phyloP scores from a whole-genome alignment of 2,888 invertebrate species.

The Gasteruption jaculator region DNA sequence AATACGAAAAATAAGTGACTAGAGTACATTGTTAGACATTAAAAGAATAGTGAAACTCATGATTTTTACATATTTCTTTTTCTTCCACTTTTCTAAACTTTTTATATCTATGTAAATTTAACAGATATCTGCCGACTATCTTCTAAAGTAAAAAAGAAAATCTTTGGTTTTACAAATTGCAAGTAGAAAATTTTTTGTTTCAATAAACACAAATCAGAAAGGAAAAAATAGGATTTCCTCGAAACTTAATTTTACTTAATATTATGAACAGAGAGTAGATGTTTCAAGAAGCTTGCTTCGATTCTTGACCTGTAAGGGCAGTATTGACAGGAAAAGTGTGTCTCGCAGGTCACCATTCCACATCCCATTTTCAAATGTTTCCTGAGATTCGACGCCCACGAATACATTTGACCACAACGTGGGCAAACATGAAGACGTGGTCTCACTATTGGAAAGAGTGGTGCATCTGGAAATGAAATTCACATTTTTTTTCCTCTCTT shows the following conservation, averaged over 20 bases:
- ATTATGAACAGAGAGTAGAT: slow-evolving; percentile 48
- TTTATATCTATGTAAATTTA: slow-evolving; percentile 10
- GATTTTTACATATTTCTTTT: too few species aligned
- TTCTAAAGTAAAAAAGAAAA: slow-evolving; percentile 2
- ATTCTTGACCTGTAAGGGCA: slow-evolving; percentile 52
- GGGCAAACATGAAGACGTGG: slow-evolving; percentile 48
- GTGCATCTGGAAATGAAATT: slow-evolving; percentile 44
- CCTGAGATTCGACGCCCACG: slow-evolving; percentile 49
- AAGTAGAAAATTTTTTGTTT: too few species aligned
- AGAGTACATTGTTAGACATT: too few species aligned
- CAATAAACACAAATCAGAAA: too few species aligned
- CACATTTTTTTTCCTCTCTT: too few species aligned
- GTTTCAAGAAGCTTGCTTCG: slow-evolving; percentile 48
- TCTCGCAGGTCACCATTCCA: slow-evolving; percentile 49
- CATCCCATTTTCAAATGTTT: slow-evolving; percentile 51
- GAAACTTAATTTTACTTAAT: slow-evolving; percentile 41
- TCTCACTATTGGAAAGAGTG: slow-evolving; percentile 48
- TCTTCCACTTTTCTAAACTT: not conserved
- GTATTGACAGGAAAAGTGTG: slow-evolving; percentile 51
- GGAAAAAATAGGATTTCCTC: too few species aligned
- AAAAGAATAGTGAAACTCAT: too few species aligned
- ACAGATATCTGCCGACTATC: slow-evolving; percentile 7
- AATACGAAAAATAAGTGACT: too few species aligned
- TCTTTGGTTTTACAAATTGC: not conserved
- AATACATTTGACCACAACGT: slow-evolving; percentile 50